A percentile compares a stretch with the other conserved stretches of the same genome.
Conservation (phyloP, 2,797 vertebrate species). For the Sphenodon punctatus region DNA sequence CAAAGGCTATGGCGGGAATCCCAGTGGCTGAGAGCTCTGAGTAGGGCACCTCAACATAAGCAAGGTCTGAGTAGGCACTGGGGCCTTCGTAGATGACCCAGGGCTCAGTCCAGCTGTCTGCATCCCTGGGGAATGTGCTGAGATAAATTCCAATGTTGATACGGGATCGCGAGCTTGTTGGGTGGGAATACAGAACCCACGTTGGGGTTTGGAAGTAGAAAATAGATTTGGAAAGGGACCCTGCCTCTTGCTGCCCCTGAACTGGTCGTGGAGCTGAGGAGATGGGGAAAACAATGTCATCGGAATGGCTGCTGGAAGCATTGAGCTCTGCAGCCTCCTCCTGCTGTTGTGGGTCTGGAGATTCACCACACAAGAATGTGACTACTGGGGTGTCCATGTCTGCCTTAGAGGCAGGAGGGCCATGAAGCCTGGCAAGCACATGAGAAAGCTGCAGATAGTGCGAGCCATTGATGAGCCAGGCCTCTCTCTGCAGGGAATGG, state of each 20-base stretch:
- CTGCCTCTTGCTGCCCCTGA: neutral
- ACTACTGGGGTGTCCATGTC: fast-evolving
- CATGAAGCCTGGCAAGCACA: fast-evolving
- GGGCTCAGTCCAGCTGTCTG: slow-evolving; percentile 88
- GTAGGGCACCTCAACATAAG: slow-evolving; percentile 79
- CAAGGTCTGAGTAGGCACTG: slow-evolving; percentile 93
- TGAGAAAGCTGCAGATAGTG: fast-evolving
- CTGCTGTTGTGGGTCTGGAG: fast-evolving
- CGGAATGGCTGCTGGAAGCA: fast-evolving
- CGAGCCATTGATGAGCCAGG: fast-evolving
- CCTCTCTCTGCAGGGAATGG: fast-evolving
- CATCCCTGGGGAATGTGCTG: slow-evolving; percentile 87
- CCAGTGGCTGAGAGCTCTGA: slow-evolving; percentile 38
- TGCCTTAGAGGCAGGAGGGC: fast-evolving
- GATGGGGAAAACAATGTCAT: fast-evolving
- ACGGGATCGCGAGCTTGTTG: slow-evolving; percentile 81
- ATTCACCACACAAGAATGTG: fast-evolving
- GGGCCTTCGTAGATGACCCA: slow-evolving; percentile 95
- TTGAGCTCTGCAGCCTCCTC: fast-evolving
- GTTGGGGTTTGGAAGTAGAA: slow-evolving; percentile 82
- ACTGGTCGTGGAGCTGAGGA: neutral
- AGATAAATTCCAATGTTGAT: slow-evolving; percentile 88
- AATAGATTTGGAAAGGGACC: neutral
- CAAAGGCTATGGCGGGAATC: slow-evolving; percentile 77
- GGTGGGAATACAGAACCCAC: slow-evolving; percentile 93